Base-by-base conservation (phyloP, 2,113 vertebrate species). In the Syngnathoides biaculeatus region DNA sequence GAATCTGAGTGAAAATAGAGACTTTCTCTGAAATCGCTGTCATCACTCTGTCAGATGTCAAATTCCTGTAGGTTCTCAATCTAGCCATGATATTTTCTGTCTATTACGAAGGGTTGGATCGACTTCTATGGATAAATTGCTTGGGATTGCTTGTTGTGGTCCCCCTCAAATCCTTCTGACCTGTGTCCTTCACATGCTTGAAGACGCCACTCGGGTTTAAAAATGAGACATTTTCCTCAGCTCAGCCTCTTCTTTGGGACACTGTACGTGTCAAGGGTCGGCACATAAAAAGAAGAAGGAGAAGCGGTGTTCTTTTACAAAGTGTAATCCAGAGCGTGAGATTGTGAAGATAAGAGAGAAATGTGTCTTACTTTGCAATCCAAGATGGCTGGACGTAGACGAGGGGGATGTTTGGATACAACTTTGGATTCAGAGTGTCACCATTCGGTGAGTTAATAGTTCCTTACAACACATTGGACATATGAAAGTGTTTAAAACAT, bases 321-420 rank as follows among this genome's bases (percentile, higher is more conserved):
- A 79, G 62, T 73, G 71, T 87, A 84, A 88, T 89, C 87, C 86
- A 80, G 81, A 79, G 74, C 53, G 42, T 77, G 79, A 79, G 79
- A 79, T 85, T 77, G 79, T 60, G 69, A 67, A 79, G 83, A 87
- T 82, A 86, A 22, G 8, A 20, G 9, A 84, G 80, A 79, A 70
- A 45, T 63, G 72, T 67, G 71, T 85, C 73, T 84, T 82, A 66
- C 77, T 68, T 60, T 71, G 10, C 67, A 76, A 75, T 65, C 80
- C 59, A 60, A 69, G 71, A 77, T 82, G 65, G 74, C 22, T 73
- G 75, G 71, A 80, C n/a, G 24, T 69, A 64, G 78, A 86, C 76
- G 52, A 61, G 60, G 64, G 38, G 71, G 79, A 88, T 81, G 9
- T 52, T 52, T 52, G n/a, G 20, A 22, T n/a, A 3, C 3, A 1